Conservation (phyloP, 2,113 vertebrate genomes). For the Madoqua kirkii region DNA sequence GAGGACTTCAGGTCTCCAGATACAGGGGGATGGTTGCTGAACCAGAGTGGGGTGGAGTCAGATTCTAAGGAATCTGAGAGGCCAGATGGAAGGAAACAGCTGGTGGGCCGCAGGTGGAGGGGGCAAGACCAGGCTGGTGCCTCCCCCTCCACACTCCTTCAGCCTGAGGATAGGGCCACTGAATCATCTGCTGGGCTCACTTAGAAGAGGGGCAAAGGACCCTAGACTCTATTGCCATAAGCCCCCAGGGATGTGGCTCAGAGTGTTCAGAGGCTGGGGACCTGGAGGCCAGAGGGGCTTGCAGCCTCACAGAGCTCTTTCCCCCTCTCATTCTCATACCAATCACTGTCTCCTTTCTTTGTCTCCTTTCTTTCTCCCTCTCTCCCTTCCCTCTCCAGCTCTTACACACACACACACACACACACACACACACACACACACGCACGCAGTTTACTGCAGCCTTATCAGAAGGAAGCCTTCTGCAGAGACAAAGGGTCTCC, state of each 20-base stretch:
- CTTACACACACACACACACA: too few species aligned
- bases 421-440: not conserved
- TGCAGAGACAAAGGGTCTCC: not conserved
- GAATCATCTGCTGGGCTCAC: not conserved
- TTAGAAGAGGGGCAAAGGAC: not conserved
- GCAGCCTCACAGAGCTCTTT: not conserved
- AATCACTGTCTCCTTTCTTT: not conserved
- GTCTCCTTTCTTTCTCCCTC: not conserved
- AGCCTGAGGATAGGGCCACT: not conserved
- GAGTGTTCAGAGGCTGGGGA: not conserved
- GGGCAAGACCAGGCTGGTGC: not conserved
- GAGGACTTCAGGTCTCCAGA: not conserved
- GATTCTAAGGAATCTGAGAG: not conserved
- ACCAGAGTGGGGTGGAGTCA: not conserved
- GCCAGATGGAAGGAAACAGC: not conserved
- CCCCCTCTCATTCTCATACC: not conserved
- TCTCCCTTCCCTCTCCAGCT: not conserved
- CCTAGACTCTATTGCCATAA: not conserved
- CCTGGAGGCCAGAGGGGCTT: not conserved
- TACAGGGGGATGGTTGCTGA: not conserved
- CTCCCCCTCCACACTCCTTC: not conserved
- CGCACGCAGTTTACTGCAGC: not conserved
- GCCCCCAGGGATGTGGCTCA: not conserved
- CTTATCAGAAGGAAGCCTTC: slow-evolving; percentile 18
- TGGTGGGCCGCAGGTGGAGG: not conserved